Evolutionary conservation across 2,888 invertebrate genomes (phyloP), one percentile per base, ranked within the genome.

Genomic region (Scaptomyza polygonia): DNA sequence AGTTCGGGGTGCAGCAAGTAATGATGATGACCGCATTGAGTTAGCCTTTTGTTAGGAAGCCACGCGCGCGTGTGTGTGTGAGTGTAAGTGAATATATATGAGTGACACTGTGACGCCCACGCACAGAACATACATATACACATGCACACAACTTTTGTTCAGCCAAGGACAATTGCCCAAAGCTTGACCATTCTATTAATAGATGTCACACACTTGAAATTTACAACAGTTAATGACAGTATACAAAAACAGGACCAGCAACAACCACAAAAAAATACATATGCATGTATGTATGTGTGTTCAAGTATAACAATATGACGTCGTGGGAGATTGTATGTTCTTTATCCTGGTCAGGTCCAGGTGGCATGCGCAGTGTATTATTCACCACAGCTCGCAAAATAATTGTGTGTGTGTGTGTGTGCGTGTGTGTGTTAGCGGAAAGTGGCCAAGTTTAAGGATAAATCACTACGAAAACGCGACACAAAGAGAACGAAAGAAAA

Each of bases 371-470:
- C 84, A 87, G 25, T 62, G 27, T 6, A 7, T 11, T 67, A 72
- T 62, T 68, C 79, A 78, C 78, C 78, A 78, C 69, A 59, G 43
- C 47, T 40, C 34, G 43, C 53, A 63, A 36, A 36, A 49, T 39
- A 21, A 16, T n/a, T 18, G 18, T 39, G 53, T 62, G 56, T 57
- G 70, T 36, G 36, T 58, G 76, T 36, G 18, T 39, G 53, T 62
- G 56, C 55, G 70, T 36, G 36, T 58, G 76, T 36, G 36, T 14
- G 36, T 36, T 1, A 14, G 36, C 71, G 58, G 74, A 77, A 80
- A 74, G 56, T 84, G 56, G 58, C 76, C 85, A 85, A 87, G 87
- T 86, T 84, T 82, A 86, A 84, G 84, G 85, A 84, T 85, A 84
- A 84, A 86, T 80, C 86, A 79, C 74, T 53, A 62, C 65, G 59